phyloP scores from a whole-genome alignment of 2,888 invertebrate species.

The Drosophila mimetica region DNA sequence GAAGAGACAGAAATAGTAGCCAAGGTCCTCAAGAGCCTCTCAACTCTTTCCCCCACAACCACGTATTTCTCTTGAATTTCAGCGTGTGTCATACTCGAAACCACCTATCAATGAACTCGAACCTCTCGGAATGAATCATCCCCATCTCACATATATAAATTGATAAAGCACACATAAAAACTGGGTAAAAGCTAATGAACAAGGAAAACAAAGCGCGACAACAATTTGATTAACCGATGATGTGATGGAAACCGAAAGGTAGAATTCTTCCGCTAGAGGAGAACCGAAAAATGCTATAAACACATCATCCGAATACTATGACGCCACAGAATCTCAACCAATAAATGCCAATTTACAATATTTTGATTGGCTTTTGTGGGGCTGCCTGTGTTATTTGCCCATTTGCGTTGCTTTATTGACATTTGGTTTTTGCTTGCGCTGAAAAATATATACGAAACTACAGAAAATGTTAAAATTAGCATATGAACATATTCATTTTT shows the following conservation, averaged over 20 bases:
- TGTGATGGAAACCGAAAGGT: slow-evolving; percentile 7
- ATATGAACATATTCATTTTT: slow-evolving; percentile 19
- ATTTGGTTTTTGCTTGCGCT: slow-evolving; percentile 7
- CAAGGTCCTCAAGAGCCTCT: slow-evolving; percentile 14
- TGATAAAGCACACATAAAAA: slow-evolving; percentile 38
- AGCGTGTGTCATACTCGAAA: slow-evolving; percentile 37
- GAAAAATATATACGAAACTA: slow-evolving; percentile 29
- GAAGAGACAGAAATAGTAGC: slow-evolving; percentile 1
- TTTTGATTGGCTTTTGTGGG: slow-evolving; percentile 24
- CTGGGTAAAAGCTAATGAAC: slow-evolving; percentile 14
- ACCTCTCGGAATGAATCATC: slow-evolving; percentile 29
- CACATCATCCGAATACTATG: slow-evolving; percentile 19
- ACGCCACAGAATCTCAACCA: slow-evolving; percentile 39
- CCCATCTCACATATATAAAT: slow-evolving; percentile 14
- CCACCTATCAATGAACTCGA: slow-evolving; percentile 22
- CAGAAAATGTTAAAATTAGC: slow-evolving; percentile 53
- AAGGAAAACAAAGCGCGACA: slow-evolving; percentile 23
- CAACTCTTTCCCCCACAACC: slow-evolving; percentile 3
- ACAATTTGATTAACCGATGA: slow-evolving; percentile 16
- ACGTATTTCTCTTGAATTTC: slow-evolving; percentile 40
- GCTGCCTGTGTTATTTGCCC: slow-evolving; percentile 26
- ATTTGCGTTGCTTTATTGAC: slow-evolving; percentile 40
- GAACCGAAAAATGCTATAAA: neutral
- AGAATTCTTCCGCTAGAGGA: slow-evolving; percentile 11
- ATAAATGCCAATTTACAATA: slow-evolving; percentile 49